Base-by-base conservation (phyloP, 2,113 vertebrate genomes). In the Melanerpes aurifrons region DNA sequence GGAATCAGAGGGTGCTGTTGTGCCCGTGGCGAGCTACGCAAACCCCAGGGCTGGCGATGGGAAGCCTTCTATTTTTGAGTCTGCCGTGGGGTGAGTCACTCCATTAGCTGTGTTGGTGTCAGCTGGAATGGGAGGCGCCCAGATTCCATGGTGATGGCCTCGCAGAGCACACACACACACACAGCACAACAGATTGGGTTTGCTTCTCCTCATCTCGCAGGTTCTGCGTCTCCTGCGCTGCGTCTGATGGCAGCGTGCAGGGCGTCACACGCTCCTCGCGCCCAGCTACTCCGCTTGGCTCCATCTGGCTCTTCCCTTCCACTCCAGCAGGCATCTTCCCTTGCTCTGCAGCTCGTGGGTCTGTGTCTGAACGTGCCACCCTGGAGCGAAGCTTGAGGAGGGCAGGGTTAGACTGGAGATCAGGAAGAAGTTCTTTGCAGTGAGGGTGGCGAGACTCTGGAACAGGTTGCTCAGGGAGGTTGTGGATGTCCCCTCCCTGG, bases 131-230 rank as follows among this genome's bases (percentile, higher is more conserved):
- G 1, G 57, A 95, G 77, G 95, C 87, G 5, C 89, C 94, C 93
- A 66, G 94, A 91, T 96, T 94, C 96, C 94, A 94, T 96, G 95
- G 96, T 31, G 81, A 94, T 96, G 93, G 95, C 93, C 95, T 72
- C 10, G 12, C 8, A 25, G 80, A 91, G 94, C 82, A 19, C 91
- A 57, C 37, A 40, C 10, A 40, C 40, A 40, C 79, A 10, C 3
- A n/a, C 84, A 78, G 17, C 75, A 15, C 6, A 82, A 69, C 96
- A 96, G 94, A 92, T 83, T 90, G 94, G 91, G 29, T 72, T 94
- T 94, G 71, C 79, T 94, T 47, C 91, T 92, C 93, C 71, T 86
- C 5, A 20, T 89, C 66, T 63, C 7, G 67, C 59, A 63, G 83
- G 80, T 58, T 91, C n/a, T 87, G 66, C 22, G n/a, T 79, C 91